Conservation (phyloP, 2,113 vertebrate species). For the Gulo gulo region DNA sequence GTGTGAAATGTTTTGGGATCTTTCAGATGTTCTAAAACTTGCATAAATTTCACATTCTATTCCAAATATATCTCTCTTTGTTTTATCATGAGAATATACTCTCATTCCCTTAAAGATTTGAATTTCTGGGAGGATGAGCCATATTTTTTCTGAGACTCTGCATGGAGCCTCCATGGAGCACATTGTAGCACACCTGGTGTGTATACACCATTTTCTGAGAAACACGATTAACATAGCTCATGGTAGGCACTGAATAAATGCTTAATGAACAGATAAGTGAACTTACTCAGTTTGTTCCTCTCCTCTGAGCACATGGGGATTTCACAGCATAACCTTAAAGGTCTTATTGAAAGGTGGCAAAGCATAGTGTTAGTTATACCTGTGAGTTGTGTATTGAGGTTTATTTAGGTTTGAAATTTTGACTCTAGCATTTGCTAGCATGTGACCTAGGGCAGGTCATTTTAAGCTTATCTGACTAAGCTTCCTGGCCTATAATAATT, state of each 20-base stretch:
- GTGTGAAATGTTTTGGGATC: background rate
- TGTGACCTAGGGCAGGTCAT: background rate
- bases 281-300: background rate
- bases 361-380: background rate
- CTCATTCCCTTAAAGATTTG: background rate
- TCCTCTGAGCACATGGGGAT: background rate
- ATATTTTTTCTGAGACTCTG: background rate
- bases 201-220: background rate
- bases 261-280: background rate
- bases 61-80: background rate
- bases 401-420: conserved; percentile 10
- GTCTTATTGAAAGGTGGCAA: background rate
- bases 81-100: background rate
- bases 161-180: background rate
- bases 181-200: background rate
- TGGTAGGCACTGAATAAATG: background rate
- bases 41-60: background rate
- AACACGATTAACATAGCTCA: background rate
- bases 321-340: background rate
- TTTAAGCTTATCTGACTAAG: background rate
- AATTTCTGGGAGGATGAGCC: background rate
- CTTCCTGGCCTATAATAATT: background rate
- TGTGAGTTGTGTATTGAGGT: background rate
- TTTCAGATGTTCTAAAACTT: background rate
- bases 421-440: background rate